These are phyloP conservation scores for Coregonus sp. DNA, from an alignment of 2,797 vertebrate species.

Conservation along the genomic window DNA sequence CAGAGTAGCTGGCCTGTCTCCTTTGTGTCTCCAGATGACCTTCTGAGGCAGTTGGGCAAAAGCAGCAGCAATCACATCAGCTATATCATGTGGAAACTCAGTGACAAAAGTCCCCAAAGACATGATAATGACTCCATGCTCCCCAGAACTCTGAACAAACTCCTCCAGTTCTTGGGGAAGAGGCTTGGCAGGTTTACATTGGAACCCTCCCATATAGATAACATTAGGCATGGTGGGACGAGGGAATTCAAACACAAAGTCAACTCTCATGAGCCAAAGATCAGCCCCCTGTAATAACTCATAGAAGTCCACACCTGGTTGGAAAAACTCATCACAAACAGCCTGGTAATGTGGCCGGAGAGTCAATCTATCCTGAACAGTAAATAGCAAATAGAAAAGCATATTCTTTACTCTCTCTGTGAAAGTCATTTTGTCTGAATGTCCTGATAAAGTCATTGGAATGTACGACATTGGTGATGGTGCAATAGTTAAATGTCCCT, in stretches of 20 bases:
- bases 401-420: too few species aligned
- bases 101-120: constrained; percentile 46
- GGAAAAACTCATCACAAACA: too few species aligned
- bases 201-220: constrained; percentile 78
- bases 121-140: constrained; percentile 76
- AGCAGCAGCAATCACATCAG: too few species aligned
- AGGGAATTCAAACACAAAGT: constrained; percentile 52
- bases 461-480: constrained; percentile 58
- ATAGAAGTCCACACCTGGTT: constrained; percentile 45
- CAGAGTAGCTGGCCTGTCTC: too few species aligned
- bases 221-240: constrained; percentile 80
- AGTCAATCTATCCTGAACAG: too few species aligned
- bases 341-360: too few species aligned
- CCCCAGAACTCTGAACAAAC: constrained; percentile 73
- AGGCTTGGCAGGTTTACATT: constrained; percentile 71
- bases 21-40: too few species aligned
- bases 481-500: constrained; percentile 51
- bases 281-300: constrained; percentile 22
- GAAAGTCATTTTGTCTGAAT: too few species aligned
- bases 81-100: too few species aligned
- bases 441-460: constrained; percentile 29
- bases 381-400: too few species aligned
- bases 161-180: constrained; percentile 71
- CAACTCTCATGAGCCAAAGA: constrained; percentile 45
- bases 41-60: too few species aligned